Percentiles rank a stretch among this genome's conserved stretches.
phyloP scores from a whole-genome alignment of 2,113 vertebrate species.

The Platysternon megacephalum region DNA sequence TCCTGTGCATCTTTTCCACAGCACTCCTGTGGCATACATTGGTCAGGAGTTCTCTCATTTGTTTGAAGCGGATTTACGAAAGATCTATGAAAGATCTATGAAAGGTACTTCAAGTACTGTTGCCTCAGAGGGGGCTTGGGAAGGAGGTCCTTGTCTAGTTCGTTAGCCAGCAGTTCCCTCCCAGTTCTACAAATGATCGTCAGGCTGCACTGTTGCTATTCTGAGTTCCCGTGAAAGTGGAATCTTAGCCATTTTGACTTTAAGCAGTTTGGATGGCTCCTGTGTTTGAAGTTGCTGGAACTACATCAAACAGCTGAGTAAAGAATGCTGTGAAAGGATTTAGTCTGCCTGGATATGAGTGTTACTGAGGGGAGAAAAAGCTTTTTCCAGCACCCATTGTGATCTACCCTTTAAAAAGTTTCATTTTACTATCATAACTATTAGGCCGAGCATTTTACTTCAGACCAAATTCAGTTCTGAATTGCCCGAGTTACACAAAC shows the following conservation, averaged over 20 bases:
- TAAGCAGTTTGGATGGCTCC: slow-evolving; percentile 60
- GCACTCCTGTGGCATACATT: neutral
- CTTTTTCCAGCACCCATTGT: slow-evolving; percentile 43
- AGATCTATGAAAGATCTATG: neutral
- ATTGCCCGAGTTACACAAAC: slow-evolving; percentile 1
- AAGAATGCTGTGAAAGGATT: slow-evolving; percentile 71
- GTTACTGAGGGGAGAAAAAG: slow-evolving; percentile 60
- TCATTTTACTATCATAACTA: slow-evolving; percentile 26
- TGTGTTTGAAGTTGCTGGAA: slow-evolving; percentile 76
- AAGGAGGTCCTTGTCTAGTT: neutral
- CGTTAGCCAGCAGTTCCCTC: neutral
- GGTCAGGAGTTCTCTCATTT: neutral
- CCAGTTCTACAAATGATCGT: neutral
- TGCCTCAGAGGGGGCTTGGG: neutral
- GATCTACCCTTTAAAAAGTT: slow-evolving; percentile 40
- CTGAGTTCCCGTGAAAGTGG: neutral
- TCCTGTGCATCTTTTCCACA: neutral
- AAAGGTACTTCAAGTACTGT: neutral
- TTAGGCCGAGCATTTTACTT: slow-evolving; percentile 43
- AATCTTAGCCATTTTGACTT: slow-evolving; percentile 56
- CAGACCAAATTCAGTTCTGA: slow-evolving; percentile 23
- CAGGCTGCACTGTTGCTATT: neutral
- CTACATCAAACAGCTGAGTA: slow-evolving; percentile 70
- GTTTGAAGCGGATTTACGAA: neutral
- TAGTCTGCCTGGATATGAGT: slow-evolving; percentile 71